Base-by-base conservation (phyloP, 2,113 vertebrate genomes). In the Sakesphorus luctuosus region DNA sequence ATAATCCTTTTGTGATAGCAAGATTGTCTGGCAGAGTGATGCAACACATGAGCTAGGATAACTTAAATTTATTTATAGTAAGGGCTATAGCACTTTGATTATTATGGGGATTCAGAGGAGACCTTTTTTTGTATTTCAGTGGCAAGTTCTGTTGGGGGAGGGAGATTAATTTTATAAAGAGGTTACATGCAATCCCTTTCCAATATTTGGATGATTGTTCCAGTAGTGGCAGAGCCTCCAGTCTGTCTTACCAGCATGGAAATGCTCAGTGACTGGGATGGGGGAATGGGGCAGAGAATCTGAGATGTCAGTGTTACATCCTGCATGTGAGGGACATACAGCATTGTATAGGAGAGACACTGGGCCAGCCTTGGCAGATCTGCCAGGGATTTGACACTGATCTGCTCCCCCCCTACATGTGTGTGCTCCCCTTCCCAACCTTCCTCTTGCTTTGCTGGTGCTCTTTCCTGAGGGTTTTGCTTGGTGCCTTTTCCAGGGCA, bases 51-150 rank as follows among this genome's bases (percentile, higher is more conserved):
- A 77, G 35, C 23, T 53, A 38, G 66, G 78, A 92, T 96, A 58
- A 68, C 38, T 71, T 89, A 84, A 78, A 92, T 93, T 91, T 93
- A 63, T 95, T 95, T 94, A 78, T 95, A 77, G 46, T n/a, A 90
- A 73, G 40, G 19, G 28, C 46, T 84, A 12, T 10, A 73, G 79
- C 66, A 90, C 69, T 97, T 90, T 67, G 52, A 77, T 95, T 94
- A 81, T 87, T 77, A 58, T 26, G 13, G 46, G 62, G 87, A 91
- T 95, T 96, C 79, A 77, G 55, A 26, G 72, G 65, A 91, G 50
- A 38, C 44, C 89, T 93, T 61, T 74, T 95, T 86, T 95, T 91
- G 50, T 79, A 74, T 96, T 92, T 78, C 76, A 56, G 18, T 68
- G 47, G 55, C 17, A 66, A 92, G 58, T 36, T 74, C 55, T 87